Conservation (phyloP, 2,113 vertebrate species). For the Plecotus auritus region DNA sequence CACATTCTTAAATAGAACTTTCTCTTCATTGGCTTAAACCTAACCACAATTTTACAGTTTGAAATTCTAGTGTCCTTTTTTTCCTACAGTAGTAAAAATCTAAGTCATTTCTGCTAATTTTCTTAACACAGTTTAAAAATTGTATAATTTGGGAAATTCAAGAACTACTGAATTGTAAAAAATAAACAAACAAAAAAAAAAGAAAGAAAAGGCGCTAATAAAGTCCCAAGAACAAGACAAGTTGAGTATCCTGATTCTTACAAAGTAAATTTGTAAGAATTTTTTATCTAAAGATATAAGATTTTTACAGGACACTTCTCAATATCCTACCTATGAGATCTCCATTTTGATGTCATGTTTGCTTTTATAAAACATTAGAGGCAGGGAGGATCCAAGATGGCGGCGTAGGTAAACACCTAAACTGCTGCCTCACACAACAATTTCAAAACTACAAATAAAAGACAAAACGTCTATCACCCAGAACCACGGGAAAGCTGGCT, state of each 20-base stretch:
- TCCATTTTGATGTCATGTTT: neutral
- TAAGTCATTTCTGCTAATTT: neutral
- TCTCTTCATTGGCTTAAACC: neutral
- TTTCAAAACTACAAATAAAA: too few species aligned
- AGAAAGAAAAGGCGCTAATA: neutral
- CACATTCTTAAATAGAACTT: neutral
- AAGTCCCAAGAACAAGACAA: neutral
- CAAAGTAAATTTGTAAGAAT: neutral
- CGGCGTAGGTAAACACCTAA: too few species aligned
- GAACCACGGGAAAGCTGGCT: too few species aligned
- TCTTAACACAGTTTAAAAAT: neutral
- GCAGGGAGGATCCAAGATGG: too few species aligned
- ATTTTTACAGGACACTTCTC: neutral
- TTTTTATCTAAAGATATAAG: neutral
- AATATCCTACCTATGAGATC: neutral
- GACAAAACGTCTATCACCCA: too few species aligned
- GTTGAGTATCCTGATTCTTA: neutral
- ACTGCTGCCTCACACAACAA: too few species aligned
- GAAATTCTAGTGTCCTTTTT: neutral
- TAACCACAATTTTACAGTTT: neutral
- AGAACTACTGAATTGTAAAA: neutral
- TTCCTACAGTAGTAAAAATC: neutral
- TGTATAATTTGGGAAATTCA: neutral
- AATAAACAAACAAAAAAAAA: neutral
- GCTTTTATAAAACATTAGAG: neutral